Evolutionary conservation across 2,797 vertebrate genomes (phyloP), one percentile per base, ranked within the genome.

Genomic region (Pagetopsis macropterus): DNA sequence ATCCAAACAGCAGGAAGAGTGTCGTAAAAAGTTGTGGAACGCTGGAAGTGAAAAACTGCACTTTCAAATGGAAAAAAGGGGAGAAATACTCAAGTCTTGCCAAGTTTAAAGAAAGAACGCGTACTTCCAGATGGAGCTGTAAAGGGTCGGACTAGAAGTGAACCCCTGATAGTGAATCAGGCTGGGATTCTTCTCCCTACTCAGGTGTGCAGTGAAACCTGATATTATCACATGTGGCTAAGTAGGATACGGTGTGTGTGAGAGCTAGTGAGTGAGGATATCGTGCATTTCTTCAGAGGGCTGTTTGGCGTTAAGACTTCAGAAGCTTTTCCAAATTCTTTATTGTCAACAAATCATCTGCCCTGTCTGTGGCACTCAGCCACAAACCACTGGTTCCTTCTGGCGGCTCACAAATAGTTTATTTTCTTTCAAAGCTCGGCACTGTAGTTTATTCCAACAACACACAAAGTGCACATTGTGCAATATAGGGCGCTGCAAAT

Each of bases 1-100:
- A 69, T 73, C 61, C 72, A 81, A 87, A 85, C 59, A 62, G 69
- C 80, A 89, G 88, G 88, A 90, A 83, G 72, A 64, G 58, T 72
- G 81, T 81, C 41, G 64, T 84, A 79, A 89, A 27, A 86, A 83
- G 55, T 33, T n/a, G 73, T 78, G 70, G 75, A 81, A 82, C 70
- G 31, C 8, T 79, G 70, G 55, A 72, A 49, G 56, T 45, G 55
- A 78, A 70, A 85, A 72, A 65, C 13, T 78, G 77, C 77, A 37
- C 49, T 59, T 83, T 70, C 61, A 65, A 43, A 75, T 66, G 61
- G 69, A 78, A 84, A 79, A 77, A 58, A 56, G 41, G 27, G 21
- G 1, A 68, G 55, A 78, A 46, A 71, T 61, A 51, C 31, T 57
- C 50, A 64, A 21, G 19, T 60, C 33, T 40, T 56, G 73, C 84